A percentile compares a stretch with the other conserved stretches of the same genome.
phyloP scores from a whole-genome alignment of 2,797 vertebrate species.

The Prionace glauca region DNA sequence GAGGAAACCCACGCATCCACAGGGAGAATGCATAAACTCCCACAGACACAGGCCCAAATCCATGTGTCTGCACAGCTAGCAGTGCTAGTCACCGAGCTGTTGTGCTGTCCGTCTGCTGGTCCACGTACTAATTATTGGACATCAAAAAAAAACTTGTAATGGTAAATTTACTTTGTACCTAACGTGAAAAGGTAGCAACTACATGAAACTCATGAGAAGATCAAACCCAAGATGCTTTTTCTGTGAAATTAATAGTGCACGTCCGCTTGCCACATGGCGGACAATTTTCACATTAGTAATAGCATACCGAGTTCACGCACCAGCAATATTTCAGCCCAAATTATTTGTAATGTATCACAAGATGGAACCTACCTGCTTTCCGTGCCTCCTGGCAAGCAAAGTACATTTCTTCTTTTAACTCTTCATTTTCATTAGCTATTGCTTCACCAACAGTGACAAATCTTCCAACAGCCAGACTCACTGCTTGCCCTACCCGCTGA shows the following conservation, averaged over 20 bases:
- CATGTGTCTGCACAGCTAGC: no score
- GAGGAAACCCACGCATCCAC: no score
- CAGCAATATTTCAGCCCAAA: neutral
- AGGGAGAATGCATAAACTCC: no score
- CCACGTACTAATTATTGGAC: neutral
- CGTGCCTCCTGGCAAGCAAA: slow-evolving; percentile 87
- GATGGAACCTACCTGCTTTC: slow-evolving; percentile 71
- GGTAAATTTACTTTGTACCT: neutral
- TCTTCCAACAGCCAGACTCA: slow-evolving; percentile 84
- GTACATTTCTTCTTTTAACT: slow-evolving; percentile 93
- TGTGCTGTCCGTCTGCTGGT: neutral
- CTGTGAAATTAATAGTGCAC: neutral
- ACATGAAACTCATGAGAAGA: neutral
- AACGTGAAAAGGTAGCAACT: neutral
- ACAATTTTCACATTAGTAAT: neutral
- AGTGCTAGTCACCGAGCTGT: no score
- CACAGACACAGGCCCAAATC: no score
- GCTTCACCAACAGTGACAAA: slow-evolving; percentile 94
- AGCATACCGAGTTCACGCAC: neutral
- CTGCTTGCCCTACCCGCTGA: slow-evolving; percentile 87
- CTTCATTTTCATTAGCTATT: slow-evolving; percentile 86
- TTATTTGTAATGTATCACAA: neutral
- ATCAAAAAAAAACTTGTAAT: neutral
- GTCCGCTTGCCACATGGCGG: neutral
- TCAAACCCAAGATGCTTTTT: neutral